These are phyloP conservation scores for Callionymus lyra DNA, from an alignment of 2,113 vertebrate genomes.

Conservation along the genomic window DNA sequence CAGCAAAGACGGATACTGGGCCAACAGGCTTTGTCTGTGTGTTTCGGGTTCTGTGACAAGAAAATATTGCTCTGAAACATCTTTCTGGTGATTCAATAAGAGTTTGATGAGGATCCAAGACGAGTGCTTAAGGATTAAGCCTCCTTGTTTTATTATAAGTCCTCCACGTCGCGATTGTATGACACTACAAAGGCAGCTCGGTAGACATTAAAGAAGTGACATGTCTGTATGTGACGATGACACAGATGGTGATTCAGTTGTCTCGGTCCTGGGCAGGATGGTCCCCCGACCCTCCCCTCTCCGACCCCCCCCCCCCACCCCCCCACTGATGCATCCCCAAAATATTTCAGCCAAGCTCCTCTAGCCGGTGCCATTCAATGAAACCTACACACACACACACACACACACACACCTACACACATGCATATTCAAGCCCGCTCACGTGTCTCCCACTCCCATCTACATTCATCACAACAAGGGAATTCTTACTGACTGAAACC, in stretches of 20 bases:
- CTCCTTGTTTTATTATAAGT: conserved; percentile 5
- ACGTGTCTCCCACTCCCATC: conserved; percentile 26
- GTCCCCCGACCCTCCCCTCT: too few relatives aligned
- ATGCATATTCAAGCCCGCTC: conserved; percentile 9
- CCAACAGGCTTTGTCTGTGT: conserved; percentile 47
- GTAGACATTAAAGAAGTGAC: too few relatives aligned
- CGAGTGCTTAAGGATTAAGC: too few relatives aligned
- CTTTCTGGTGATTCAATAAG: too few relatives aligned
- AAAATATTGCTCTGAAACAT: not conserved
- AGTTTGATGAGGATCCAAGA: too few relatives aligned
- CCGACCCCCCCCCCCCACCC: too few relatives aligned
- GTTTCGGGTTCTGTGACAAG: too few relatives aligned
- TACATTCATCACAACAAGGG: conserved; percentile 12
- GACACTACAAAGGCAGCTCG: conserved; percentile 1
- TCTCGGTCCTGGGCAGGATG: too few relatives aligned
- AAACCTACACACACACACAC: conserved; percentile 6
- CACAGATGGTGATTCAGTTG: too few relatives aligned
- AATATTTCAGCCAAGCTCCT: conserved; percentile 6
- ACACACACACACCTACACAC: conserved; percentile 9
- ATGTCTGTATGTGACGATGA: too few relatives aligned
- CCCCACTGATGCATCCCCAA: not conserved
- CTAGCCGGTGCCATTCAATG: conserved; percentile 4
- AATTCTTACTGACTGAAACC: conserved; percentile 37
- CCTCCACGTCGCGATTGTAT: conserved; percentile 3
- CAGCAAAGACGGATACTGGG: conserved; percentile 41